Evolutionary conservation across 2,797 vertebrate genomes (phyloP).

Genomic region (Erpetoichthys calabaricus): DNA sequence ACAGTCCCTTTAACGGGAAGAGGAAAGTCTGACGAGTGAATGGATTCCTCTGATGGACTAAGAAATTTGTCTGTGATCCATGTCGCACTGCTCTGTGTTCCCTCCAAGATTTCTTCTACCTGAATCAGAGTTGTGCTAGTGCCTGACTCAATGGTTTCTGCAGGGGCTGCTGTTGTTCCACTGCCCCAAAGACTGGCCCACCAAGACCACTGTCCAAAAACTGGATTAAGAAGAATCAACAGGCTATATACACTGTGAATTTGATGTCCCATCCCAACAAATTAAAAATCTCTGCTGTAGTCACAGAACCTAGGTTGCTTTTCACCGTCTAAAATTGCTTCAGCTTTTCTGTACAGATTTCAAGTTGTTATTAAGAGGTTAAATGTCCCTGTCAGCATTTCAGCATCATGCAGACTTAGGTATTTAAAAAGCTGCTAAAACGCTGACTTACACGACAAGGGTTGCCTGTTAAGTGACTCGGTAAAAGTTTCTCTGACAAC

Average conservation of each 20-base stretch:
- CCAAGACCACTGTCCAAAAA: conserved; percentile 17
- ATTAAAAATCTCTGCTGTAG: not conserved
- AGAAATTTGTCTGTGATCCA: not conserved
- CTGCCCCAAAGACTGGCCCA: conserved; percentile 12
- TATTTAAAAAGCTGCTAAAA: conserved; percentile 7
- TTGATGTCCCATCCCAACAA: not conserved
- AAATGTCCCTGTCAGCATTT: not conserved
- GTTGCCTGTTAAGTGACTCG: not conserved
- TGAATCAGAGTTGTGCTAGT: not conserved
- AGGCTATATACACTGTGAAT: not conserved
- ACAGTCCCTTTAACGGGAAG: not conserved
- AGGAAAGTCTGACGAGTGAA: not conserved
- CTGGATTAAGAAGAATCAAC: conserved; percentile 5
- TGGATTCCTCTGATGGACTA: not conserved
- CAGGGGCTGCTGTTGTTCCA: conserved; percentile 4
- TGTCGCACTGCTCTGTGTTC: not conserved
- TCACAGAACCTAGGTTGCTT: not conserved
- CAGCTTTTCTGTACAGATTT: not conserved
- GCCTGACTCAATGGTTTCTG: no score
- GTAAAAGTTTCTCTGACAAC: conserved; percentile 3
- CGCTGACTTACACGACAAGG: conserved; percentile 1
- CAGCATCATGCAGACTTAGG: not conserved
- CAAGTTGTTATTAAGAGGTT: not conserved
- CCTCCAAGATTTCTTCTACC: not conserved
- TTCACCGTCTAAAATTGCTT: not conserved